phyloP scores from a whole-genome alignment of 2,797 vertebrate genomes.

The Mus minutoides region DNA sequence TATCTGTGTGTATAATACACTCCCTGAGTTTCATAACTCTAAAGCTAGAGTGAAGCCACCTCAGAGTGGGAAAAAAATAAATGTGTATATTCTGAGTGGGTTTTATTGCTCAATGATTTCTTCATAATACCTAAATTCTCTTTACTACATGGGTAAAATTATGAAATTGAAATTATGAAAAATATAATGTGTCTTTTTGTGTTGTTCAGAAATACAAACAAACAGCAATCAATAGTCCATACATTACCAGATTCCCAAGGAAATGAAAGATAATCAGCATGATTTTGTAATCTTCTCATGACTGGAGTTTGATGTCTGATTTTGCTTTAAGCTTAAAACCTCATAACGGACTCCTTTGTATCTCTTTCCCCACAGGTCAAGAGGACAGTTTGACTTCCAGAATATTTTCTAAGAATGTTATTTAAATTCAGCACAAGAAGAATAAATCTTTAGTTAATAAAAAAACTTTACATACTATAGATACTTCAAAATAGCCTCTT shows the following conservation, averaged over 20 bases:
- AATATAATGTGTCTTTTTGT: neutral
- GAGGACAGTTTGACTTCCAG: neutral
- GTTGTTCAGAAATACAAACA: neutral
- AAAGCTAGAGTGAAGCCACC: neutral
- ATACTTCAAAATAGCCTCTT: neutral
- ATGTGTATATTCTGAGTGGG: neutral
- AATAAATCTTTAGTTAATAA: neutral
- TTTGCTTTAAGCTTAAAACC: constrained; percentile 21
- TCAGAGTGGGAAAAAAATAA: neutral
- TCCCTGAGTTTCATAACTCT: neutral
- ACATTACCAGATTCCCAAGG: neutral
- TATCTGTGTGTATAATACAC: neutral
- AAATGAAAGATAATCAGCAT: neutral
- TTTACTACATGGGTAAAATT: constrained; percentile 15
- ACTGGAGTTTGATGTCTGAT: neutral
- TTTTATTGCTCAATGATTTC: neutral
- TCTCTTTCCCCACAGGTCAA: neutral
- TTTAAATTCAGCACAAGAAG: neutral
- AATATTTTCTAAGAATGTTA: neutral
- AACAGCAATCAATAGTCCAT: neutral
- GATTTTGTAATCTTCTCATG: neutral
- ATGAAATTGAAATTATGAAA: constrained; percentile 6
- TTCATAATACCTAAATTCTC: neutral
- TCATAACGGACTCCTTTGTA: neutral
- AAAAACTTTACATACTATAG: neutral